Evolutionary conservation across 2,797 vertebrate species (phyloP).

Genomic region (Pantherophis vulpinus): DNA sequence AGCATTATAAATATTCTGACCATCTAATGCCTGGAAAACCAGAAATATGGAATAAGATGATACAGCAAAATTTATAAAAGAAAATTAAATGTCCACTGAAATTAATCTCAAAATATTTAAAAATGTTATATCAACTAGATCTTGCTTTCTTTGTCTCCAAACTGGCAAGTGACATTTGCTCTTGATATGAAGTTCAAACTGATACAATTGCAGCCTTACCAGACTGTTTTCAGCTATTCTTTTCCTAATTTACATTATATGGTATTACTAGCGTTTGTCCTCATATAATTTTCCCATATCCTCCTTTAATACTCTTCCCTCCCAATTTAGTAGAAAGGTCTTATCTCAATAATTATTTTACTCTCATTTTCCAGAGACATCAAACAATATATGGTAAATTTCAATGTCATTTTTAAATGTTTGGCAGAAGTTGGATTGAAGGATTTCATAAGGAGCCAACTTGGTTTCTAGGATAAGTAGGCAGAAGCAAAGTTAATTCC

Average conservation of each 20-base stretch:
- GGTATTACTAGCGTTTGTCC: neutral
- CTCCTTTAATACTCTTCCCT: neutral
- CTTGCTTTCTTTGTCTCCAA: neutral
- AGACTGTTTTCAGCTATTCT: neutral
- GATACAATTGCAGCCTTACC: neutral
- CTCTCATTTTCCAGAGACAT: neutral
- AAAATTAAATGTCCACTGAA: neutral
- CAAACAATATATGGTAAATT: neutral
- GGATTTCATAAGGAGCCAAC: neutral
- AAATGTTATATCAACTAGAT: neutral
- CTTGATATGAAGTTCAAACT: neutral
- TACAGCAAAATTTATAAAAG: neutral
- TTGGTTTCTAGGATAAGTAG: neutral
- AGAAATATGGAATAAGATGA: slow-evolving; percentile 22
- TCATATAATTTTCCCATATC: neutral
- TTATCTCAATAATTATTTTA: neutral
- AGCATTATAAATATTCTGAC: slow-evolving; percentile 98
- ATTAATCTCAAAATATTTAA: neutral
- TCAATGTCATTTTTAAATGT: neutral
- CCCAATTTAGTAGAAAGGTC: neutral
- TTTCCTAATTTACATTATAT: neutral
- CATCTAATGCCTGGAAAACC: slow-evolving; percentile 85
- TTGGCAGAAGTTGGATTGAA: neutral
- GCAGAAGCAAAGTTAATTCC: neutral
- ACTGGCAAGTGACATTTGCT: neutral